Evolutionary conservation across 2,113 vertebrate genomes (phyloP).

Genomic region (Serinus canaria): DNA sequence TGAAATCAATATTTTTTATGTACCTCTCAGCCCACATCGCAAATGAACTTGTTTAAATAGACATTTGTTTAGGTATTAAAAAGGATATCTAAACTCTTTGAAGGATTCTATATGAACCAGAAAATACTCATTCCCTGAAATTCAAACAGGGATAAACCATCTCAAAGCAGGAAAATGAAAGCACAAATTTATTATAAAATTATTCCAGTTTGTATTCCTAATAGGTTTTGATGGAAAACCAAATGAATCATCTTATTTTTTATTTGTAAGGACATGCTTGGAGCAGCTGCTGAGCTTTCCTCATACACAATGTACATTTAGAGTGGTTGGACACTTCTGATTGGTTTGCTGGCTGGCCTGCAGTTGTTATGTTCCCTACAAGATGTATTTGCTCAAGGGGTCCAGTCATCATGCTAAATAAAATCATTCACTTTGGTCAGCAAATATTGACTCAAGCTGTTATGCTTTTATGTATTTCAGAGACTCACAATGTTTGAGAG

Average conservation of each 20-base stretch:
- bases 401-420: slow-evolving; percentile 74
- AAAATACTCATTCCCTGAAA: background rate
- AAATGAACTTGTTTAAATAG: slow-evolving; percentile 14
- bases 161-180: background rate
- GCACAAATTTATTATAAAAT: background rate
- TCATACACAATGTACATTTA: background rate
- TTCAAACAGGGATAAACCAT: background rate
- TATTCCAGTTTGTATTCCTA: background rate
- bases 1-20: slow-evolving; percentile 62
- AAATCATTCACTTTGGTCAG: slow-evolving; percentile 71
- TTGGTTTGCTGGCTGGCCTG: background rate
- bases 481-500: slow-evolving; percentile 75
- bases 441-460: slow-evolving; percentile 84
- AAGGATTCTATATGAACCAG: background rate
- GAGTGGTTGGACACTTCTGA: background rate
- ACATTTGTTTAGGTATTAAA: background rate
- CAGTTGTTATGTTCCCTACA: slow-evolving; percentile 50
- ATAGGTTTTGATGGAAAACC: background rate
- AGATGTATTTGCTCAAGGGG: slow-evolving; percentile 74
- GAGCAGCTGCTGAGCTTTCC: background rate
- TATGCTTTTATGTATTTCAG: slow-evolving; percentile 80
- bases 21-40: slow-evolving; percentile 10
- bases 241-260: background rate
- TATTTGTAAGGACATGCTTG: background rate
- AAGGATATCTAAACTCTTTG: background rate